Base-by-base conservation (phyloP, 2,888 invertebrate genomes). In the Caenorhabditis japonica region DNA sequence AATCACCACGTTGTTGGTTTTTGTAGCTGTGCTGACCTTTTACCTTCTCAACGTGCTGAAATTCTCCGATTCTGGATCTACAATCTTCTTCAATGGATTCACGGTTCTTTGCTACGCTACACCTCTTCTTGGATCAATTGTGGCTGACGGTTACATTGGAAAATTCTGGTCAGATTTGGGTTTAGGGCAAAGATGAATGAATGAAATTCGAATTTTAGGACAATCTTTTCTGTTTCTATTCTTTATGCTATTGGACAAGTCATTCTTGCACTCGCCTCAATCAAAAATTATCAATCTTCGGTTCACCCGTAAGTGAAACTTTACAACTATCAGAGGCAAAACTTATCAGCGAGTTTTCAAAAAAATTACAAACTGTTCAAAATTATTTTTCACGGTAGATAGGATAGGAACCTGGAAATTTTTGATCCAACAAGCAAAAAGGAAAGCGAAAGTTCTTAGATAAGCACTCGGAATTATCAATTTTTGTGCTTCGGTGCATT, bases 141-240 rank as follows among this genome's bases (percentile, higher is more conserved):
- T 97, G 44, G 95, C 97, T 0, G 97, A 99, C 89, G 94, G 94
- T 66, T 92, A 92, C 90, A 90, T 96, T 46, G 97, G 97, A 60
- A 93, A 95, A 90, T 97, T 93, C 89, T 92, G 91, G 91, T 91
- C 79, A 78, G 79, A n/a, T 47, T 10, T 23, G 43, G n/a, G 36
- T 34, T 19, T 17, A 1, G 15, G 51, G 17, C 33, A 33, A 10
- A 30, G 12, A 17, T 33, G 2, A 0, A 27, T 3, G 19, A 46
- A 41, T 27, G 21, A 47, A 33, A 36, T 13, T 55, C 4, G 15
- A 10, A 13, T 86, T 89, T 53, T 87, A 91, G 91, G 80, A 95
- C 94, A 2, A 97, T 97, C 81, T 89, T 96, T 33, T 94, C 93
- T 88, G 90, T 97, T 15, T 96, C 96, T 5, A 89, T 94, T 49